phyloP scores from a whole-genome alignment of 2,113 vertebrate genomes.

The Podiceps cristatus region DNA sequence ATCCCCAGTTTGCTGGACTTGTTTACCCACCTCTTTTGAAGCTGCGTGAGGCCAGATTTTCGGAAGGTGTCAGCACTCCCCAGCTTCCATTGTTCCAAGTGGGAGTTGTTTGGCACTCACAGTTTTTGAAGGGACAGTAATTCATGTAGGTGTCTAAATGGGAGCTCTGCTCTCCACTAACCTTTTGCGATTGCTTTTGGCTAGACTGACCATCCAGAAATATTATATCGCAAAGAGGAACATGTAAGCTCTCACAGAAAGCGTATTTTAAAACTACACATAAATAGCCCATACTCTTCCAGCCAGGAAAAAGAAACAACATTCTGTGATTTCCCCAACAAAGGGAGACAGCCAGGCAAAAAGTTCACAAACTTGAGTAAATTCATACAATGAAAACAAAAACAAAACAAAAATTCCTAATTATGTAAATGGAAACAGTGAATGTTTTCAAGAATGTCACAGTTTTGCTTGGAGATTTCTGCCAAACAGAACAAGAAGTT shows the following conservation, averaged over 20 bases:
- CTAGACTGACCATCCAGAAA: conserved; percentile 41
- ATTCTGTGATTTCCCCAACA: conserved; percentile 30
- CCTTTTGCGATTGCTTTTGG: conserved; percentile 38
- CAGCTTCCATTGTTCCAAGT: conserved; percentile 33
- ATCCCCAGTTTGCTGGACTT: neutral
- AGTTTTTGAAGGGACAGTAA: neutral
- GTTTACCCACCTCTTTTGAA: neutral
- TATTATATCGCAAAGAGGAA: neutral
- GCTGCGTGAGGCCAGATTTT: neutral
- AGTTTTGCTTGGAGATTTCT: neutral
- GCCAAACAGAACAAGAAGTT: conserved; percentile 17
- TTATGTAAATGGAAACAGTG: conserved; percentile 49
- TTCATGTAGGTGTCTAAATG: conserved; percentile 54
- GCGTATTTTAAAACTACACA: conserved; percentile 19
- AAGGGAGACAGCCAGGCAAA: conserved; percentile 5
- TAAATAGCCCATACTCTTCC: conserved; percentile 20
- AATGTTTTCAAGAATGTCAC: conserved; percentile 45
- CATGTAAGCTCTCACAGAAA: conserved; percentile 24
- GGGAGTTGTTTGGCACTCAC: conserved; percentile 12
- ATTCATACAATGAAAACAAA: conserved; percentile 52
- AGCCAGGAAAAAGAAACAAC: conserved; percentile 41
- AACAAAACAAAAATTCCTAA: conserved; percentile 27
- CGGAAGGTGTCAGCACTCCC: neutral
- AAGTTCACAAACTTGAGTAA: conserved; percentile 46
- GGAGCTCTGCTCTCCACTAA: conserved; percentile 32